Evolutionary conservation across 2,888 invertebrate species (phyloP).

Genomic region (Drosophila suboccidentalis): DNA sequence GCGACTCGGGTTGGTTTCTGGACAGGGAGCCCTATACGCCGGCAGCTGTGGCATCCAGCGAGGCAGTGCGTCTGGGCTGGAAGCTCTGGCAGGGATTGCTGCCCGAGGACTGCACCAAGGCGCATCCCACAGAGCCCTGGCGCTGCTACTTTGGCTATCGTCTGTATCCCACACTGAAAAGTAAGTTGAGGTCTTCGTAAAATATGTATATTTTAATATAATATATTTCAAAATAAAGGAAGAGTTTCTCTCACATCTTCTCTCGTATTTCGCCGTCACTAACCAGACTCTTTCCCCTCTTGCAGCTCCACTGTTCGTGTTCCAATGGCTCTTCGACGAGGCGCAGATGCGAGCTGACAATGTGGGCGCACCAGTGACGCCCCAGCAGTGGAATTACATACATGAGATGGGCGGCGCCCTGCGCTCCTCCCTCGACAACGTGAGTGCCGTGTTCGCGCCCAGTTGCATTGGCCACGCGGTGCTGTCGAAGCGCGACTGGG

Average conservation of each 20-base stretch:
- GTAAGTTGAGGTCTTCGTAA: constrained; percentile 86
- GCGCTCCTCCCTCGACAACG: constrained; percentile 92
- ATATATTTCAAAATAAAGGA: too few species aligned
- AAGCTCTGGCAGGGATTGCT: constrained; percentile 92
- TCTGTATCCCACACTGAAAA: constrained; percentile 93
- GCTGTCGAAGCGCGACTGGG: constrained; percentile 95
- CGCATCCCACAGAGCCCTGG: constrained; percentile 92
- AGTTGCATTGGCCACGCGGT: constrained; percentile 97
- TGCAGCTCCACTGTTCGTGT: constrained; percentile 94
- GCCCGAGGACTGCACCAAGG: constrained; percentile 91
- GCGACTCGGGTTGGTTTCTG: constrained; percentile 98
- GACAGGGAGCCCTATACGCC: constrained; percentile 92
- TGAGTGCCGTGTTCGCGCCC: constrained; percentile 96
- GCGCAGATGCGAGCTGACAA: constrained; percentile 97
- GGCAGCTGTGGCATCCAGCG: constrained; percentile 88
- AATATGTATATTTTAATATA: background rate
- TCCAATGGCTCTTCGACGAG: constrained; percentile 98
- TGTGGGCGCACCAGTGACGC: constrained; percentile 94
- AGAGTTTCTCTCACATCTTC: too few species aligned
- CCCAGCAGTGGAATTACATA: constrained; percentile 97
- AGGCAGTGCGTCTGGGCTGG: constrained; percentile 91
- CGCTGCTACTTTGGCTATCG: constrained; percentile 96
- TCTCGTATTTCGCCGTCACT: too few species aligned
- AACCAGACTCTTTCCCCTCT: background rate
- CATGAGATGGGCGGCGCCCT: constrained; percentile 95